phyloP scores from a whole-genome alignment of 1,140 invertebrate genomes.

The Tachypleus tridentatus region DNA sequence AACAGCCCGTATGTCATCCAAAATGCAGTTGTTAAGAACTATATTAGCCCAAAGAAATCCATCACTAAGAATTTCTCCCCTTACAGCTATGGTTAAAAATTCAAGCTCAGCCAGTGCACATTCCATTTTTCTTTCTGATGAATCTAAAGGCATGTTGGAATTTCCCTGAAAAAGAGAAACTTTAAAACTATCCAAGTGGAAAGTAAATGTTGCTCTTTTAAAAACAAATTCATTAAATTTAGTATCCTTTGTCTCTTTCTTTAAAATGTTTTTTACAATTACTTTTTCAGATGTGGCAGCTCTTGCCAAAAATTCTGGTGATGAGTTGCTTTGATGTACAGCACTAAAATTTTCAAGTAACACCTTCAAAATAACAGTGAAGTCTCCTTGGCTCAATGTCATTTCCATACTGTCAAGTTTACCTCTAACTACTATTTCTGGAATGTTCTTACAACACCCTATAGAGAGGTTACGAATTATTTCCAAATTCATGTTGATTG shows the following conservation, averaged over 20 bases:
- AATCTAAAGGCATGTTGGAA: too few species aligned
- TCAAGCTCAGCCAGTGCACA: constrained; percentile 58
- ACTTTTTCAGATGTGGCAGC: not conserved
- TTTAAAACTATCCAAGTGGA: too few species aligned
- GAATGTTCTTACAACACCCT: constrained; percentile 60
- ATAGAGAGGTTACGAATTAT: constrained; percentile 75
- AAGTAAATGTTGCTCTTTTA: too few species aligned
- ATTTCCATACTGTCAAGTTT: constrained; percentile 61
- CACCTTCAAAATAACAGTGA: constrained; percentile 60
- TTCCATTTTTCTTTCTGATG: not conserved
- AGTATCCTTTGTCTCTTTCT: too few species aligned
- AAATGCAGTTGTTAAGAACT: constrained; percentile 58
- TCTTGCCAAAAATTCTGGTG: not conserved
- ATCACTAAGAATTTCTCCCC: constrained; percentile 63
- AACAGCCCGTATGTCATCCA: constrained; percentile 57
- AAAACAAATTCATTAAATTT: too few species aligned
- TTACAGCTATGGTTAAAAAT: constrained; percentile 58
- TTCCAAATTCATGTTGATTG: constrained; percentile 61
- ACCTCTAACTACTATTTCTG: constrained; percentile 71
- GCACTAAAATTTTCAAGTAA: constrained; percentile 71
- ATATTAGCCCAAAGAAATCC: constrained; percentile 56
- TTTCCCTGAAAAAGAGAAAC: too few species aligned
- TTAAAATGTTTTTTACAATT: too few species aligned
- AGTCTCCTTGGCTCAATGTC: constrained; percentile 62
- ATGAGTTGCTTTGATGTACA: constrained; percentile 8